A percentile compares a stretch with the other conserved stretches of the same genome.
These are phyloP conservation scores for Chrysomallon squamiferum DNA, from an alignment of 1,140 invertebrate genomes.

Conservation along the genomic window DNA sequence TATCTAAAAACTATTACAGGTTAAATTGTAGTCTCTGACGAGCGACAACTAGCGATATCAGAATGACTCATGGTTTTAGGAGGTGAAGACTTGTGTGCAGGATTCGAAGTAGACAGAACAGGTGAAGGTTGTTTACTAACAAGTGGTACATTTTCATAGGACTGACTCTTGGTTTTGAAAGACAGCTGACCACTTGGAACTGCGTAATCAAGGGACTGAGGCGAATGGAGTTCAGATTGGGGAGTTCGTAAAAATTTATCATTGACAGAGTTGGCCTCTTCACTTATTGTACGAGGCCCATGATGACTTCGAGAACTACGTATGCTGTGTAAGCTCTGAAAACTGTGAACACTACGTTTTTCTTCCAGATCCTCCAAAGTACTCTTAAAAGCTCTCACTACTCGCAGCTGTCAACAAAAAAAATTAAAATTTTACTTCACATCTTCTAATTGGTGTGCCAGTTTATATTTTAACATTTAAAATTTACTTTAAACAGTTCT, in stretches of 20 bases:
- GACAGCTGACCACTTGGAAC: conserved; percentile 16
- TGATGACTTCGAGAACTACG: conserved; percentile 85
- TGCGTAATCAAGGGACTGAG: conserved; percentile 22
- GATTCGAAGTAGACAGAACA: conserved; percentile 43
- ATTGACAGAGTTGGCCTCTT: conserved; percentile 60
- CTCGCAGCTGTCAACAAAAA: conserved; percentile 85
- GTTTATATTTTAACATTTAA: not conserved
- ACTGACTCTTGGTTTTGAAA: conserved; percentile 51
- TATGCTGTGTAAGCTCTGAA: conserved; percentile 93
- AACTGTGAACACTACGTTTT: conserved; percentile 92
- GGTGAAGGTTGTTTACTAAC: conserved; percentile 50
- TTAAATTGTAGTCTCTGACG: conserved; percentile 52
- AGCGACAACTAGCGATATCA: conserved; percentile 34
- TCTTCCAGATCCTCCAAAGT: conserved; percentile 99
- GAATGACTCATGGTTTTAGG: conserved; percentile 47
- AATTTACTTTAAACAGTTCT: not conserved
- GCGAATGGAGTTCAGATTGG: conserved; percentile 22
- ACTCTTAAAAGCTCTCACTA: conserved; percentile 99
- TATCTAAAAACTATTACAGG: not conserved
- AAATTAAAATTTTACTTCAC: conserved; percentile 4
- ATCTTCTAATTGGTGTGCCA: no score
- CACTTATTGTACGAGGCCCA: conserved; percentile 77
- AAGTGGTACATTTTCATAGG: conserved; percentile 57
- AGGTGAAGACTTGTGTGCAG: conserved; percentile 43
- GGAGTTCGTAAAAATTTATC: conserved; percentile 33